Evolutionary conservation across 2,113 vertebrate genomes (phyloP).

Genomic region (Procavia capensis): DNA sequence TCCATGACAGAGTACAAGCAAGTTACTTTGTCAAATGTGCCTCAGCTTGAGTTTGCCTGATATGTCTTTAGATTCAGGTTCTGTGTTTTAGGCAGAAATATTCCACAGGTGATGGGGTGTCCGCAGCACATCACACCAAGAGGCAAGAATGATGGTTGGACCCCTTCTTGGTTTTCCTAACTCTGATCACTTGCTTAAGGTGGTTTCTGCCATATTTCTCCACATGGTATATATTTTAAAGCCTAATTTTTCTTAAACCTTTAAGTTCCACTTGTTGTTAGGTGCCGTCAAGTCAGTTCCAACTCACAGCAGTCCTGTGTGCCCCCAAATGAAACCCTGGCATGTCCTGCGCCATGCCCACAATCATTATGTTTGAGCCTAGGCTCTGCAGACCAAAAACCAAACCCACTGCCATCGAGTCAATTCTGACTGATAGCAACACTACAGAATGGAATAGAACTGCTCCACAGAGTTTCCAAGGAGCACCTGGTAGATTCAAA

Average conservation of each 20-base stretch:
- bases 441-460: too few species aligned
- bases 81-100: not conserved
- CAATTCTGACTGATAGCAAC: too few species aligned
- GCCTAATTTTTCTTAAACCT: conserved; percentile 26
- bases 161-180: not conserved
- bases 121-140: not conserved
- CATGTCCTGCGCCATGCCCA: too few species aligned
- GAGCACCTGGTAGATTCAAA: too few species aligned
- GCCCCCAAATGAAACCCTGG: too few species aligned
- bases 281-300: too few species aligned
- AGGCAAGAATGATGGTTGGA: not conserved
- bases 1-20: not conserved
- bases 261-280: not conserved
- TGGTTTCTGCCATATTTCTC: not conserved
- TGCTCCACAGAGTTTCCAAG: too few species aligned
- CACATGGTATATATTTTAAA: conserved; percentile 8
- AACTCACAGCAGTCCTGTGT: too few species aligned
- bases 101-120: not conserved
- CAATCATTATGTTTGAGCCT: too few species aligned
- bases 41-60: not conserved
- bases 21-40: not conserved
- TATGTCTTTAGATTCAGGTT: not conserved
- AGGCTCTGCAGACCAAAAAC: too few species aligned
- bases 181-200: not conserved
- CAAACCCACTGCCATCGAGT: too few species aligned